phyloP scores from a whole-genome alignment of 2,888 invertebrate species.

The Globia sparganii region DNA sequence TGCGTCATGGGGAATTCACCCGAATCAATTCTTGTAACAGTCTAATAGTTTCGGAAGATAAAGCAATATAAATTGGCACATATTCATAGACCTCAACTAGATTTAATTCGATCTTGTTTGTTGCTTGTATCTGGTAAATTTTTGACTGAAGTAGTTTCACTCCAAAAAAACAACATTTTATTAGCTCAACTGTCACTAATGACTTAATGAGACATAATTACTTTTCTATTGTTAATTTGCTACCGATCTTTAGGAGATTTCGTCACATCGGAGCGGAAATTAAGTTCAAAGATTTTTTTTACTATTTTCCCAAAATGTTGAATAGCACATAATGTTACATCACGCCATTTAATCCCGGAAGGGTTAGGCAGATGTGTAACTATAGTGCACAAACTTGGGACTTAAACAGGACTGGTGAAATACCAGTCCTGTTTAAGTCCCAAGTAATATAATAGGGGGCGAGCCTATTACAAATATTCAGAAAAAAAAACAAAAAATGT shows the following conservation, averaged over 20 bases:
- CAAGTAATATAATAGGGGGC: background rate
- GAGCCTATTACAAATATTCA: background rate
- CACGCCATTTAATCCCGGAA: background rate
- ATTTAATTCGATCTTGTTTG: background rate
- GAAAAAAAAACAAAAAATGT: background rate
- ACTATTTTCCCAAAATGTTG: too few species aligned
- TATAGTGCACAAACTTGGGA: too few species aligned
- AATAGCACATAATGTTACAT: too few species aligned
- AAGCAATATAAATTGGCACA: background rate
- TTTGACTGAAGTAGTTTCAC: background rate
- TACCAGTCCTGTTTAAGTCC: too few species aligned
- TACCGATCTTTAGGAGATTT: too few species aligned
- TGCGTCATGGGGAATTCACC: conserved; percentile 7
- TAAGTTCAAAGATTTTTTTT: too few species aligned
- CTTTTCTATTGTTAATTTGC: too few species aligned
- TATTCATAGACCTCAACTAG: background rate
- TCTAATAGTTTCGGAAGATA: background rate
- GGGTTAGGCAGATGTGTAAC: background rate
- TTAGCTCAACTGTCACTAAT: too few species aligned
- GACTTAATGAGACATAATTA: too few species aligned
- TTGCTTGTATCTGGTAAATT: background rate
- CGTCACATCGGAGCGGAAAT: too few species aligned
- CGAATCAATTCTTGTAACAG: conserved; percentile 1
- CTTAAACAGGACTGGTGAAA: too few species aligned
- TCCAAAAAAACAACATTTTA: background rate